Evolutionary conservation across 2,113 vertebrate genomes (phyloP).

Genomic region (Camelus bactrianus): DNA sequence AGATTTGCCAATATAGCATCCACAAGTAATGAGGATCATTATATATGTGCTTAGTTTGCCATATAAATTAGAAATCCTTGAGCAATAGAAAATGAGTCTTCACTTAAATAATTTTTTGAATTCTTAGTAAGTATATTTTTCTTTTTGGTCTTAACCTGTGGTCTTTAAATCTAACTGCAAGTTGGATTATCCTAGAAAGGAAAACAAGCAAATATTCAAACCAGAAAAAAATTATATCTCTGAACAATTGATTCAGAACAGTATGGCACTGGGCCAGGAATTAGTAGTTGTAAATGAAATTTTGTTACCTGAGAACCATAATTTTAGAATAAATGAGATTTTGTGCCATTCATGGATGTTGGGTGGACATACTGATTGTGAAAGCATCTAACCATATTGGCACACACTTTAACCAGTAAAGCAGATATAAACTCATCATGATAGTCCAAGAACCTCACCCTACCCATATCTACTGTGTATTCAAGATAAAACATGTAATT

Average conservation of each 20-base stretch:
- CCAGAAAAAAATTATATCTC: neutral
- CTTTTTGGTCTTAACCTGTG: neutral
- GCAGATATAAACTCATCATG: neutral
- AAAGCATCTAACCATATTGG: neutral
- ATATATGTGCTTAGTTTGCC: neutral
- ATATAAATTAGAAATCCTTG: neutral
- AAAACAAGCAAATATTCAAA: neutral
- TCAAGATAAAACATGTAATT: neutral
- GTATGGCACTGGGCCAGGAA: neutral
- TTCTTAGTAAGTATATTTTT: neutral
- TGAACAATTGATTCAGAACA: neutral
- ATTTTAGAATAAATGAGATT: neutral
- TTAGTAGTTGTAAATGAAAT: neutral
- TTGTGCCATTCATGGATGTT: neutral
- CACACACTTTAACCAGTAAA: neutral
- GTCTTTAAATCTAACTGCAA: neutral
- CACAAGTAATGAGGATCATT: neutral
- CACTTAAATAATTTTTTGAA: neutral
- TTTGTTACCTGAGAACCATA: neutral
- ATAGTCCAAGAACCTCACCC: neutral
- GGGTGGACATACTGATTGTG: neutral
- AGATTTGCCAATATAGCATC: neutral
- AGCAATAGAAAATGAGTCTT: neutral
- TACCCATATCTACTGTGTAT: neutral
- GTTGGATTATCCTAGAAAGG: neutral